These are phyloP conservation scores for Drosophila tropicalis DNA, from an alignment of 1,140 invertebrate genomes.

Conservation along the genomic window DNA sequence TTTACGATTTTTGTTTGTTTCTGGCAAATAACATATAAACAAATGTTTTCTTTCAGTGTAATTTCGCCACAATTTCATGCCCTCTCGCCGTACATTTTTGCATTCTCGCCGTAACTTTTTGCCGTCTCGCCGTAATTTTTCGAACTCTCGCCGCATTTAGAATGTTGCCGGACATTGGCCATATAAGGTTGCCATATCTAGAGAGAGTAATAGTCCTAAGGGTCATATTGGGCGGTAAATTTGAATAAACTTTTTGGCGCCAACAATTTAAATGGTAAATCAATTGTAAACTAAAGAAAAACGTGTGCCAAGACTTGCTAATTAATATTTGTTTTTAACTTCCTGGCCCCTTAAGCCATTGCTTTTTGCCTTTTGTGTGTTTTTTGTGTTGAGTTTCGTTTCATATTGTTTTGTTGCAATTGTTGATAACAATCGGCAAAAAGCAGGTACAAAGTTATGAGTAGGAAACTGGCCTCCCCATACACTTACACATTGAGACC, in stretches of 20 bases:
- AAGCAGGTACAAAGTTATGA: constrained; percentile 15
- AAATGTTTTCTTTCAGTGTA: too few relatives aligned
- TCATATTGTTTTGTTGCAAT: constrained; percentile 13
- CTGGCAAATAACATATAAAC: too few relatives aligned
- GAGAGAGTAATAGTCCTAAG: too few relatives aligned
- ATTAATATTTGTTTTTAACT: constrained; percentile 56
- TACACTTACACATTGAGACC: neutral
- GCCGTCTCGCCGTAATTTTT: too few relatives aligned
- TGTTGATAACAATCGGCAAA: constrained; percentile 37
- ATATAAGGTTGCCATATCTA: neutral
- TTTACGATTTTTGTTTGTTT: constrained; percentile 13
- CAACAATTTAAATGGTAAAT: constrained; percentile 3
- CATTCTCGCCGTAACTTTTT: too few relatives aligned
- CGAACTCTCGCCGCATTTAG: too few relatives aligned
- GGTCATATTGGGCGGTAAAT: neutral
- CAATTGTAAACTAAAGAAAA: constrained; percentile 25
- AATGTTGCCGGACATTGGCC: neutral
- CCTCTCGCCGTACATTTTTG: too few relatives aligned
- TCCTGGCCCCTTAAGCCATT: constrained; percentile 48
- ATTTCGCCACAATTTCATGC: too few relatives aligned
- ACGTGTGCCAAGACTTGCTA: constrained; percentile 26
- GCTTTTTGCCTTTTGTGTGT: constrained; percentile 5
- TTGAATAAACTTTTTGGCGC: constrained; percentile 25
- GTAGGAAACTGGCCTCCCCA: constrained; percentile 43
- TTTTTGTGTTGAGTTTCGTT: constrained; percentile 9